Conservation (phyloP, 2,113 vertebrate genomes). For the Circaetus cinerascens region DNA sequence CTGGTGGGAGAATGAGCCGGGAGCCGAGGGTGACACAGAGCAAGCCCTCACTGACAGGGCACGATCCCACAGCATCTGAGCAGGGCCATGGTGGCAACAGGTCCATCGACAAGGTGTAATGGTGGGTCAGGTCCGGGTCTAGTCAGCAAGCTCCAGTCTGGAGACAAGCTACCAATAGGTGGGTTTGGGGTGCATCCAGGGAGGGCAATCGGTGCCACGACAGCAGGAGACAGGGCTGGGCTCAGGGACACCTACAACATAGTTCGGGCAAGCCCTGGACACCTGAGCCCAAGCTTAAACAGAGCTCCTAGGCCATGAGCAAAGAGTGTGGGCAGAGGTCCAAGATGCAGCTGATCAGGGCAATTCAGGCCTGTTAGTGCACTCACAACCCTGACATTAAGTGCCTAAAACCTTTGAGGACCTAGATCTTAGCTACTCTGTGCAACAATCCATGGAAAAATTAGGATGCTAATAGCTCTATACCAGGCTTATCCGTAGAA, state of each 20-base stretch:
- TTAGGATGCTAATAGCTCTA: not conserved
- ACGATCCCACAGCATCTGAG: not conserved
- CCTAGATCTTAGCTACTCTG: not conserved
- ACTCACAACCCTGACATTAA: not conserved
- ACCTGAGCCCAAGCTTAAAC: not conserved
- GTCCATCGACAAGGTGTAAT: not conserved
- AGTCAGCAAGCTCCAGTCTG: not conserved
- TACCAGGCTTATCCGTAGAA: not conserved
- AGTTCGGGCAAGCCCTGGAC: not conserved
- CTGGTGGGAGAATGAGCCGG: not conserved
- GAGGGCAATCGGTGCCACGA: not conserved
- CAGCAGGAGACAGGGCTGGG: not conserved
- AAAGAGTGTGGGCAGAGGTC: not conserved
- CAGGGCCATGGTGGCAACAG: accelerated
- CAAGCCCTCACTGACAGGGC: not conserved
- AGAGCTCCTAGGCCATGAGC: not conserved
- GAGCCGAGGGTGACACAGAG: accelerated
- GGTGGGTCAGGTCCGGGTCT: not conserved
- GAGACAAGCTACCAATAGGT: not conserved
- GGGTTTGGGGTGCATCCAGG: not conserved
- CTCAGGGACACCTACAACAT: not conserved
- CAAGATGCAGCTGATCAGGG: not conserved
- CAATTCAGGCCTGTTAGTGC: not conserved
- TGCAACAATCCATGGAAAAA: not conserved
- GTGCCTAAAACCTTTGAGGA: not conserved